Conservation (phyloP, 2,113 vertebrate genomes). For the Takifugu flavidus region DNA sequence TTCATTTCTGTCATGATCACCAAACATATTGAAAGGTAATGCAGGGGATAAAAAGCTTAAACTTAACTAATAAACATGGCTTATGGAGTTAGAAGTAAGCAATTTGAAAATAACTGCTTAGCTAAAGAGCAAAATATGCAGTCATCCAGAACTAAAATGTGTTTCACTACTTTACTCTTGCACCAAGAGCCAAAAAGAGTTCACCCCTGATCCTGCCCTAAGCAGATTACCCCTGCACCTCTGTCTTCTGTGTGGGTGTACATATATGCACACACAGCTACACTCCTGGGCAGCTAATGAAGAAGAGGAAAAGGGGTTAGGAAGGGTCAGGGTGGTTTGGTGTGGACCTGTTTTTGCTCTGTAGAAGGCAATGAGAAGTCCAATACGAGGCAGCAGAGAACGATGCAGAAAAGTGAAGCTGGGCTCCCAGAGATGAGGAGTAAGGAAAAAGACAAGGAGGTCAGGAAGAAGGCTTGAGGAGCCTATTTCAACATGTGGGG, state of each 20-base stretch:
- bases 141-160: not conserved
- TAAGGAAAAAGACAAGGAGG: conserved; percentile 31
- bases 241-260: conserved; percentile 36
- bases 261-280: conserved; percentile 10
- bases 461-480: conserved; percentile 41
- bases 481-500: conserved; percentile 30
- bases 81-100: not conserved
- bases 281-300: conserved; percentile 39
- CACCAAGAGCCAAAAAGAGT: conserved; percentile 32
- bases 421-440: conserved; percentile 34
- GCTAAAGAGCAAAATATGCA: conserved; percentile 5
- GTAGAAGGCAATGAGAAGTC: conserved; percentile 37
- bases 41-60: not conserved
- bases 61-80: not conserved
- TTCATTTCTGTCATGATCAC: not conserved
- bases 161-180: not conserved
- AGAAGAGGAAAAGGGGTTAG: conserved; percentile 46
- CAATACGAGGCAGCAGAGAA: conserved; percentile 27
- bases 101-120: conserved; percentile 5
- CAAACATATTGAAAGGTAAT: not conserved
- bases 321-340: conserved; percentile 42
- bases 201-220: conserved; percentile 53
- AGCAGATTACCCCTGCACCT: conserved; percentile 24
- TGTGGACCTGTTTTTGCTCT: conserved; percentile 36
- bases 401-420: conserved; percentile 24